Evolutionary conservation across 2,888 invertebrate species (phyloP), one percentile per base, ranked within the genome.

Genomic region (Epinotia demarniana): DNA sequence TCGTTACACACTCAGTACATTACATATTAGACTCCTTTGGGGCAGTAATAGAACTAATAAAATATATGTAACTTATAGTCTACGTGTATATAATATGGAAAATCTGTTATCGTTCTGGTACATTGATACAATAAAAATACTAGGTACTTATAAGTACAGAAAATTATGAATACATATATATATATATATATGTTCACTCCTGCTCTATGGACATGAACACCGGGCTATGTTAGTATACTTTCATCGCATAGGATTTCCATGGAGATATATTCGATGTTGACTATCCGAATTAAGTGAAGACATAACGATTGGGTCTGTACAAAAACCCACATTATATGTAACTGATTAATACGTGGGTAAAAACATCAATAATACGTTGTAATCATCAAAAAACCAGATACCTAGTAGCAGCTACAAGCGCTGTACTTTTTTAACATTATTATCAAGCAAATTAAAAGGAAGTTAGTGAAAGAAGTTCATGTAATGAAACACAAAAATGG

Each of bases 401-500:
- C 53, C n/a, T n/a, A 53, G 8, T 27, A 27, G 13, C n/a, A n/a
- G 1, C 8, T n/a, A 53, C 8, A n/a, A 53, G n/a, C 53, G n/a
- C 8, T 53, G 18, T 39, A 12, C 13, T 43, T 43, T n/a, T 43
- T 68, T 43, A 68, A 57, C 68, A 68, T 43, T 39, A 39, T 58
- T 58, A 68, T 23, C 23, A 58, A 58, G 43, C 68, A 61, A 72
- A 63, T 72, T 72, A 55, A 72, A 55, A 60, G 60, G 60, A 70
- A 70, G 49, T 27, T 49, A 70, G 60, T 60, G 18, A 70, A 60
- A 49, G 46, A 61, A 72, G 11, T 63, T 72, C 71, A 72, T 72
- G 53, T 60, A 53, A 70, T 53, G 67, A 61, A 39, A 61, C 55
- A 62, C 61, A 68, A 43, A 75, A 63, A 53, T 60, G 49, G 62